phyloP scores from a whole-genome alignment of 2,888 invertebrate genomes.

The Nomada goodeniana region DNA sequence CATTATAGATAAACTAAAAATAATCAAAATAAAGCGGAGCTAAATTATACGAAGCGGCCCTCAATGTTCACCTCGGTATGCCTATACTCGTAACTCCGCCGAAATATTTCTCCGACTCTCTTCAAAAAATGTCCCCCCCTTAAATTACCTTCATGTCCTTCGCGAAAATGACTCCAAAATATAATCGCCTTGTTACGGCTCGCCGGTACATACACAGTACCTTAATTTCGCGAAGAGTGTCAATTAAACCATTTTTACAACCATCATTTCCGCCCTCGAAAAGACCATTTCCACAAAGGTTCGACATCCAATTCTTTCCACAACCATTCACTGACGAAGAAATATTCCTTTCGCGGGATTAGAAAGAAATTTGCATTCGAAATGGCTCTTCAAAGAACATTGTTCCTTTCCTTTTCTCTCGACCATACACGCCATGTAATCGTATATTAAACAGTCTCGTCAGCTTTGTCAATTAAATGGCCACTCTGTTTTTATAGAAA shows the following conservation, averaged over 20 bases:
- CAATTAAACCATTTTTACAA: not conserved
- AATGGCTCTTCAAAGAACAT: not conserved
- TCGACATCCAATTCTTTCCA: not conserved
- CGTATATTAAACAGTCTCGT: not conserved
- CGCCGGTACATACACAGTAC: not conserved
- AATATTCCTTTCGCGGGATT: not conserved
- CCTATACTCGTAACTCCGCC: slow-evolving; percentile 9
- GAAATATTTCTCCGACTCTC: slow-evolving; percentile 6
- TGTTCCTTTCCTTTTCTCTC: not conserved
- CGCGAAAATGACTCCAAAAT: slow-evolving; percentile 15
- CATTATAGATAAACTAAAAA: slow-evolving; percentile 34
- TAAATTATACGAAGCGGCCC: slow-evolving; percentile 16
- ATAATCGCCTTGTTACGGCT: not conserved
- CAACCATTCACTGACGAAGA: slow-evolving; percentile 4
- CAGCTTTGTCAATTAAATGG: not conserved
- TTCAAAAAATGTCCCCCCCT: slow-evolving; percentile 6
- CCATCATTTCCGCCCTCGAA: not conserved
- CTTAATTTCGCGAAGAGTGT: not conserved
- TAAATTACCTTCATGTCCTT: not conserved
- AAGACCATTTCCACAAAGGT: slow-evolving; percentile 11
- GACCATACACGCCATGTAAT: not conserved
- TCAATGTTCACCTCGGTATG: slow-evolving; percentile 28
- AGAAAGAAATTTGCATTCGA: not conserved
- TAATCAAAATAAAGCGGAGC: slow-evolving; percentile 8
- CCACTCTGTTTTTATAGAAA: slow-evolving; percentile 5